Evolutionary conservation across 2,113 vertebrate genomes (phyloP), one percentile per base, ranked within the genome.

Genomic region (Formicarius rufipectus): DNA sequence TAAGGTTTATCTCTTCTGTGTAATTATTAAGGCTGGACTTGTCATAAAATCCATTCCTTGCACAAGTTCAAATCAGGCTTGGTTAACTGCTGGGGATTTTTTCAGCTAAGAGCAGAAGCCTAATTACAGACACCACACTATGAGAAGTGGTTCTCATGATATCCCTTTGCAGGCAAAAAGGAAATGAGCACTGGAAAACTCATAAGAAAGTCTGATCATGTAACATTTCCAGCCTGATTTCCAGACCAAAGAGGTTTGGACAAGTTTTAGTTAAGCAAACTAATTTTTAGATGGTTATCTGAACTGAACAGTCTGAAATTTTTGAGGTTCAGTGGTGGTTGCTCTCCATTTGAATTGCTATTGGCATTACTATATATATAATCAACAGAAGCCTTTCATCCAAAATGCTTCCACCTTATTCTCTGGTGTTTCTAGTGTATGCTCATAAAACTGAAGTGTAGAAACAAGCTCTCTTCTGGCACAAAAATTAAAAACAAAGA

Each of bases 191-290:
- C 71, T 97, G 94, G 95, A 96, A 97, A 96, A 91, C 74, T 93
- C 89, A 50, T 94, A 95, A 87, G 91, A 91, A 94, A 80, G 18
- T 84, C 58, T 74, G 89, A 84, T 95, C 96, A 50, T 78, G 52
- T 93, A 96, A 95, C 64, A 35, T 96, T 97, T 97, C 96, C 89
- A 97, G 71, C 14, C 37, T 81, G 59, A 68, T 66, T 96, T 97
- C 96, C 96, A 97, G 89, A 94, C 96, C 95, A 96, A 91, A 91
- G 72, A 84, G 93, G 96, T 94, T 89, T 97, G 96, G 94, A 93
- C 63, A 87, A 89, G 58, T 85, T 94, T 92, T 87, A 53, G 60
- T 91, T 89, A 90, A 86, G 77, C 55, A 94, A 55, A 76, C 42
- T 87, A 74, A 78, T 84, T 94, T 95, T 87, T 92, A 80, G 77